phyloP scores from a whole-genome alignment of 23 tunicate genomes.

The Pegea sp. region DNA sequence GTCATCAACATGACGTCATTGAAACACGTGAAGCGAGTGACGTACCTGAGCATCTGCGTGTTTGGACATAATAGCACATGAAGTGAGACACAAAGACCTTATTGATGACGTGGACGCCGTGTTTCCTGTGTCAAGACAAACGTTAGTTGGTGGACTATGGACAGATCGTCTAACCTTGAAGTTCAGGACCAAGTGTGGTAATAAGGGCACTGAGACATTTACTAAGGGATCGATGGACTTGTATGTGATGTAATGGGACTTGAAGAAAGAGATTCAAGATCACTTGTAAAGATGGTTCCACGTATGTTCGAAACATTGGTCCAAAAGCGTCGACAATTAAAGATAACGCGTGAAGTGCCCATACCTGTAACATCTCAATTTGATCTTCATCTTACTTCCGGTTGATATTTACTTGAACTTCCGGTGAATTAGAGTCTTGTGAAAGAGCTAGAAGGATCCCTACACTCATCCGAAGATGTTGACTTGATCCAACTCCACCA shows the following conservation, averaged over 20 bases:
- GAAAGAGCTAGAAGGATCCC: constrained; percentile 81
- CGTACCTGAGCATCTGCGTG: constrained; percentile 84
- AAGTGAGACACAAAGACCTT: constrained; percentile 66
- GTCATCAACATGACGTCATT: constrained; percentile 80
- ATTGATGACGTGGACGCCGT: constrained; percentile 38
- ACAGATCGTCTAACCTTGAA: constrained; percentile 50
- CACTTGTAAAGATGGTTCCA: constrained; percentile 68
- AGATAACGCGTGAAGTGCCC: constrained; percentile 88
- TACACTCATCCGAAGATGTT: constrained; percentile 75
- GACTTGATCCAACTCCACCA: constrained; percentile 78
- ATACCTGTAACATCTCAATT: constrained; percentile 16
- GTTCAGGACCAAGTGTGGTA: constrained; percentile 89
- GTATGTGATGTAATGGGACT: constrained; percentile 71
- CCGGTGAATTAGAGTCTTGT: constrained; percentile 88
- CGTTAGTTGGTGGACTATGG: too few species aligned
- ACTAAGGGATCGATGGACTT: constrained; percentile 81
- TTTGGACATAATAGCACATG: constrained; percentile 73
- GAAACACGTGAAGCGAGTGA: constrained; percentile 85
- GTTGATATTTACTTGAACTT: constrained; percentile 84
- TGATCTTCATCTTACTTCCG: too few species aligned
- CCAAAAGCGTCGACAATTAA: constrained; percentile 90
- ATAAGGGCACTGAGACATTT: constrained; percentile 72
- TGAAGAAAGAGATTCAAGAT: constrained; percentile 46
- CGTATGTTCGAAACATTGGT: constrained; percentile 81
- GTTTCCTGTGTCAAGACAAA: constrained; percentile 25